Evolutionary conservation across 1,140 invertebrate species (phyloP), one percentile per base, ranked within the genome.

Genomic region (Drosophila dunni): DNA sequence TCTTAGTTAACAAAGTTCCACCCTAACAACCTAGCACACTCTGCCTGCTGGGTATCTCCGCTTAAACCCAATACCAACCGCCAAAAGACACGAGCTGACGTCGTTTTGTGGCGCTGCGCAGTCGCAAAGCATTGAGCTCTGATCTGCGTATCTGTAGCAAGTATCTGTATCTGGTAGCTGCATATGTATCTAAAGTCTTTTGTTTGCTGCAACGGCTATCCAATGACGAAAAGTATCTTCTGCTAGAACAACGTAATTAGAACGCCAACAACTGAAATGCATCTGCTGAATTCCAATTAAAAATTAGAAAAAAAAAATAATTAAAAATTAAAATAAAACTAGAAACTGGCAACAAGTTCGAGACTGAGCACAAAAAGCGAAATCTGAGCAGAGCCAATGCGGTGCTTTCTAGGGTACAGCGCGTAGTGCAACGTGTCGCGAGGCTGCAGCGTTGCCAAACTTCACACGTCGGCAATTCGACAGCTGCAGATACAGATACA

Each of bases 211-310:
- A 29, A 29, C 24, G 24, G 24, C 24, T 29, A 64, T 64, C 17
- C 15, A n/a, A 42, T 63, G 44, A 58, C 56, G 40, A 44, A n/a
- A 40, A 13, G n/a, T 44, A 61, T 61, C 57, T 20, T 53, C 13
- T 11, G 11, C 10, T 56, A 56, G 48, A 36, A 54, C 38, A 70
- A 77, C 74, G 83, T 86, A 86, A 86, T 86, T 79, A 83, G 83
- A 86, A 86, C 81, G 81, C 45, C 70, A 60, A 66, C 78, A 72
- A 66, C 64, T 79, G 82, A 88, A 86, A 88, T 86, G 79, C 61
- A 86, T 86, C 82, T 86, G 75, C 38, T 63, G 57, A 84, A 86
- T 86, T 86, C 82, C 79, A 66, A 86, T 85, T 86, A 86, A 86
- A 29, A 29, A 29, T 2, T 5, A 29, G 0, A 3, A 2, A 29